phyloP scores from a whole-genome alignment of 2,888 invertebrate species.

The Ommatoiulus sabulosus region DNA sequence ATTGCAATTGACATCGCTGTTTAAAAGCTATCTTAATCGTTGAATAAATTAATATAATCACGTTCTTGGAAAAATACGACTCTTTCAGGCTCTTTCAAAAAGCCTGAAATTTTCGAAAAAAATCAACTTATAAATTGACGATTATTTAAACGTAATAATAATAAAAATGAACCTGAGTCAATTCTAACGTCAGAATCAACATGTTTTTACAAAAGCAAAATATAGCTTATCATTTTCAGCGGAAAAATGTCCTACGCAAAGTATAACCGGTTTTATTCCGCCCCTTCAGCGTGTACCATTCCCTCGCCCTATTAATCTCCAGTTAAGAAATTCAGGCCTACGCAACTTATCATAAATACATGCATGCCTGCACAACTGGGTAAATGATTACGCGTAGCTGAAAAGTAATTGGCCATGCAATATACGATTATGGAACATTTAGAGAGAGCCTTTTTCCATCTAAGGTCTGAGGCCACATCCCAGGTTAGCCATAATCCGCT shows the following conservation, averaged over 20 bases:
- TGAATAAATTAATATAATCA: no score
- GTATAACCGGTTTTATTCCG: neutral
- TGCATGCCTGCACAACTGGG: constrained; percentile 5
- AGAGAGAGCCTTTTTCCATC: neutral
- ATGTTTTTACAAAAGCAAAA: neutral
- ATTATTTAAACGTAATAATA: no score
- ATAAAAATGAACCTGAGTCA: no score
- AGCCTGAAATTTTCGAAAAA: no score
- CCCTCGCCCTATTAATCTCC: neutral
- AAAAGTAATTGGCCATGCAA: constrained; percentile 27
- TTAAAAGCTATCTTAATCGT: no score
- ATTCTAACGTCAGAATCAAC: no score
- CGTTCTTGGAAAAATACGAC: no score
- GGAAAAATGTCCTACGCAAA: neutral
- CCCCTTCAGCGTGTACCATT: neutral
- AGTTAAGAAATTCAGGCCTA: neutral
- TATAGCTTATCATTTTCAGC: neutral
- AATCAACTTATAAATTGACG: no score
- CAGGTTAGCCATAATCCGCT: constrained; percentile 12
- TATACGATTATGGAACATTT: neutral
- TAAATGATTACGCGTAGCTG: neutral
- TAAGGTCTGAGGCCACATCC: constrained; percentile 31
- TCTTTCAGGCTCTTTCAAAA: no score
- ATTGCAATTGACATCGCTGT: no score
- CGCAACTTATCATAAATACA: constrained; percentile 34